A percentile compares a stretch with the other conserved stretches of the same genome.
These are phyloP conservation scores for Pterois miles DNA, from an alignment of 2,797 vertebrate species.

Conservation along the genomic window DNA sequence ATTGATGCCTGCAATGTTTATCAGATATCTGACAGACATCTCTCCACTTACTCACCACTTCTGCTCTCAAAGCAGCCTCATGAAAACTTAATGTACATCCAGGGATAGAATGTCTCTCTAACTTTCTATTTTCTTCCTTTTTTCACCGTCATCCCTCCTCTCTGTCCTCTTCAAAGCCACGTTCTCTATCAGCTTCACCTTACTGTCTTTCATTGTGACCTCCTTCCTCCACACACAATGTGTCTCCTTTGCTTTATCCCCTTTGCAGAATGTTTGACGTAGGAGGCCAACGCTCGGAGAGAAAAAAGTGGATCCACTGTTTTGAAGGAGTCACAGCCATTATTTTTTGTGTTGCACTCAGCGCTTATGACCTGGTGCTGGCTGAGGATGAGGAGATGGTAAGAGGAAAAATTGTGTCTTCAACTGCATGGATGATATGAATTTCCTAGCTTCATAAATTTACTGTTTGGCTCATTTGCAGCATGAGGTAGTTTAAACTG, in stretches of 20 bases:
- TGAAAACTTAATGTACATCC: constrained; percentile 66
- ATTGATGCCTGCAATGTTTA: constrained; percentile 23
- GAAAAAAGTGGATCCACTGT: constrained; percentile 98
- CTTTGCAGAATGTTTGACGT: constrained; percentile 83
- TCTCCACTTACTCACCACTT: constrained; percentile 20
- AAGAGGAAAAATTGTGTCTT: constrained; percentile 41
- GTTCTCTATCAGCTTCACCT: constrained; percentile 17
- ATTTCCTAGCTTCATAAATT: constrained; percentile 11
- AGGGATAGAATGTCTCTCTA: constrained; percentile 36
- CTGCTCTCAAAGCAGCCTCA: constrained; percentile 45
- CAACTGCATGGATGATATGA: background rate
- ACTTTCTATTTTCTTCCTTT: constrained; percentile 16
- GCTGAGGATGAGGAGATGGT: constrained; percentile 90
- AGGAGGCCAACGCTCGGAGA: constrained; percentile 83
- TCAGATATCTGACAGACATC: constrained; percentile 14
- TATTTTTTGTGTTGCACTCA: constrained; percentile 96
- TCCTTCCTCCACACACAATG: background rate
- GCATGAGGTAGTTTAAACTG: background rate
- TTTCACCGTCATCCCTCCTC: background rate
- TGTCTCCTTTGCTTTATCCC: constrained; percentile 18
- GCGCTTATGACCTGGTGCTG: constrained; percentile 96
- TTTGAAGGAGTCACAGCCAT: constrained; percentile 98
- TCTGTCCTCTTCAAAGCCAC: background rate
- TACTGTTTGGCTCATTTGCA: constrained; percentile 2
- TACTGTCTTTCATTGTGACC: constrained; percentile 27